phyloP scores from a whole-genome alignment of 2,888 invertebrate species.

The Trachelus tabidus region DNA sequence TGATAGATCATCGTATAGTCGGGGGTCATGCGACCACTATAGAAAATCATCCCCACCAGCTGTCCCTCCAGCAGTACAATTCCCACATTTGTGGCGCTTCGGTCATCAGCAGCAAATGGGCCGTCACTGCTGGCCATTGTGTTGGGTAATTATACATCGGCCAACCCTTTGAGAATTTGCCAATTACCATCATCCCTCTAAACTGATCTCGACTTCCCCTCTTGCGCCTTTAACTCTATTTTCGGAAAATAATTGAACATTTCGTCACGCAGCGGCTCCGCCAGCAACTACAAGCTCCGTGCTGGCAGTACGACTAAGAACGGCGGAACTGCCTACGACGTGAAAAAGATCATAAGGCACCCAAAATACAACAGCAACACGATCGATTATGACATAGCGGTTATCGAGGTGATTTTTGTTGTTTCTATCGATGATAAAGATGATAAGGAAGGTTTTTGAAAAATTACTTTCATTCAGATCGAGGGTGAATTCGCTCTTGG shows the following conservation, averaged over 20 bases:
- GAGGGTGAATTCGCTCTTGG: slow-evolving; percentile 9
- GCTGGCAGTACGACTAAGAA: neutral
- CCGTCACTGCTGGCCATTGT: slow-evolving; percentile 41
- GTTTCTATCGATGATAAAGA: neutral
- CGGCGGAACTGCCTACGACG: slow-evolving; percentile 13
- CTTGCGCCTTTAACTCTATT: neutral
- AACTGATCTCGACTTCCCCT: neutral
- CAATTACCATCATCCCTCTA: neutral
- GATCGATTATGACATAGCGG: slow-evolving; percentile 66
- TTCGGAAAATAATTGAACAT: neutral
- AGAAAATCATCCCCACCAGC: slow-evolving; percentile 50
- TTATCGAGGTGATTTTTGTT: slow-evolving; percentile 54
- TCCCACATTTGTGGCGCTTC: slow-evolving; percentile 40
- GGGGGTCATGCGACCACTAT: slow-evolving; percentile 51
- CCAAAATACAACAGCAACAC: slow-evolving; percentile 50
- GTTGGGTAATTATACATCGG: slow-evolving; percentile 21
- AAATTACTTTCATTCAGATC: neutral
- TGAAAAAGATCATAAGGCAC: slow-evolving; percentile 51
- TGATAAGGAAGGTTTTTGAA: neutral
- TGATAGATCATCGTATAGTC: slow-evolving; percentile 44
- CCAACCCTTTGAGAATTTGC: neutral
- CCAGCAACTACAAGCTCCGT: neutral
- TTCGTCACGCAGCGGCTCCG: neutral
- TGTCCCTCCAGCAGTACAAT: slow-evolving; percentile 31
- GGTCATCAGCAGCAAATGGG: slow-evolving; percentile 35